These are phyloP conservation scores for Oceanites oceanicus DNA, from an alignment of 2,113 vertebrate species.

Conservation along the genomic window DNA sequence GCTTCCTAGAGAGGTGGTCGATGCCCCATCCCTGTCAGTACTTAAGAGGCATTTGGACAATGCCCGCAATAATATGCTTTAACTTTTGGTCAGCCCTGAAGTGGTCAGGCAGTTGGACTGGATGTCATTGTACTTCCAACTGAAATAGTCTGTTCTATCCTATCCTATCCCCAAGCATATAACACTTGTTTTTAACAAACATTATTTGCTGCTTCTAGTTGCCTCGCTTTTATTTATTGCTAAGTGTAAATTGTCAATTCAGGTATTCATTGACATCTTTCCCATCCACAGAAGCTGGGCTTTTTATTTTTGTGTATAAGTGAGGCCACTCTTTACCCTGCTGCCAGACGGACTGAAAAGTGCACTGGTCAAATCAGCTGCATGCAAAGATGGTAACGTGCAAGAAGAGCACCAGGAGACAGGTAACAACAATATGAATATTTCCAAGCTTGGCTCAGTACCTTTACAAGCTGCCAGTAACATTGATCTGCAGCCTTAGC, in stretches of 20 bases:
- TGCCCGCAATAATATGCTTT: neutral
- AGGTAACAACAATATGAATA: neutral
- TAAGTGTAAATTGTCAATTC: neutral
- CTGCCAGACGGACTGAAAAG: neutral
- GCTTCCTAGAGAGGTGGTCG: neutral
- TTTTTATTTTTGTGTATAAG: neutral
- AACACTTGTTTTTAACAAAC: neutral
- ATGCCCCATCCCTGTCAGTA: neutral
- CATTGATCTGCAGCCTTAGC: neutral
- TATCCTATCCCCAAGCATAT: neutral
- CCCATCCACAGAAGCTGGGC: neutral
- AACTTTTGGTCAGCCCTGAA: neutral
- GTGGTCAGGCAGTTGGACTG: neutral
- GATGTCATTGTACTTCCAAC: neutral
- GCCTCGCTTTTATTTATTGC: neutral
- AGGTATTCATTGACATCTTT: neutral
- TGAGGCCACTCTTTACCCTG: neutral
- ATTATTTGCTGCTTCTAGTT: neutral
- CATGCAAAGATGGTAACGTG: neutral
- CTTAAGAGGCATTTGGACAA: neutral
- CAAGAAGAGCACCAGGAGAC: neutral
- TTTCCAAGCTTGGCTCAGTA: neutral
- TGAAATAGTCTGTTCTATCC: neutral
- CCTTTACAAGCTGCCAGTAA: neutral
- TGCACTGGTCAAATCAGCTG: neutral